Evolutionary conservation across 2,888 invertebrate genomes (phyloP), one percentile per base, ranked within the genome.

Genomic region (Machimus rusticus): DNA sequence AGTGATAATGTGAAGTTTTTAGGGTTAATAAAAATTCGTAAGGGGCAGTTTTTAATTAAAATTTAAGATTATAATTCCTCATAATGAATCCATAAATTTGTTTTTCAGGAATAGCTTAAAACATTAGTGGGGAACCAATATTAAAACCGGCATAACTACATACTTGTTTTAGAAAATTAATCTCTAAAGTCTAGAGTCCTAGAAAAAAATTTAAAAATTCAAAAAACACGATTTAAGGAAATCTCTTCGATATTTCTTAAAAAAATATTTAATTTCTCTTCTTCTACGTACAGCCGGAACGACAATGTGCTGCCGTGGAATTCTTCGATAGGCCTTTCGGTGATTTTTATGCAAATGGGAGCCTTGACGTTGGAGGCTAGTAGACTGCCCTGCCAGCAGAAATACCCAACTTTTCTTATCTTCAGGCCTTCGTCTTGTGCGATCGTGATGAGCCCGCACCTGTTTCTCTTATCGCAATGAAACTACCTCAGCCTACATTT

Each of bases 311-410:
- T 23, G 5, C 16, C 23, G 66, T 79, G 79, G 55, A 79, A 79
- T 79, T 79, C 79, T 79, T 46, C 51, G 12, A 39, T 43, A 37
- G 37, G 77, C 51, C 19, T 51, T n/a, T n/a, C 51, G 66, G 66
- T 43, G 23, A 39, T 79, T 79, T 79, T 28, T 46, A 79, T 79
- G 43, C 23, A 55, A 79, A 79, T 79, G 23, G 79, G 31, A 28
- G 23, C 79, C 79, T 79, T 79, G 79, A 51, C 39, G 79, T 12
- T 51, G 51, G 79, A 79, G 79, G 79, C 51, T 51, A 39, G 28
- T 51, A 2, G 79, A 31, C 51, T 12, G 46, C 51, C 19, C 51
- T 12, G 46, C 51, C 19, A 51, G 34, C 51, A 79, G 46, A 79
- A 79, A 51, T n/a, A 66, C 34, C 79, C 16, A 19, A 5, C 23